Percentiles rank a stretch among this genome's conserved stretches.
These are phyloP conservation scores for Phocoena phocoena DNA, from an alignment of 2,113 vertebrate species.

Conservation along the genomic window DNA sequence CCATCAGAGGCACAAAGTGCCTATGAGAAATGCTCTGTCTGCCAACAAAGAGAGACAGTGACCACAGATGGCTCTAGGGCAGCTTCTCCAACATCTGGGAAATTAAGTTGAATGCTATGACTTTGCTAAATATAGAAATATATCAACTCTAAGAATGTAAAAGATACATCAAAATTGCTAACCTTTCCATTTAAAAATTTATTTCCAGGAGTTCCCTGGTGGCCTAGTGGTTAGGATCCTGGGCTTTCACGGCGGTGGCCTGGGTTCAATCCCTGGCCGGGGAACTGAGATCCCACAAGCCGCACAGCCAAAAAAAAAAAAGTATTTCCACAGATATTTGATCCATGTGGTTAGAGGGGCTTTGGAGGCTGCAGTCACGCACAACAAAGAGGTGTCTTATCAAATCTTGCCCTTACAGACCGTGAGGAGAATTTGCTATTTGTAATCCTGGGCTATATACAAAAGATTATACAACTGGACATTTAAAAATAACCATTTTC, in stretches of 20 bases:
- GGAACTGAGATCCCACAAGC: no score
- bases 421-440: not conserved
- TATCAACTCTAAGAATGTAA: not conserved
- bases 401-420: not conserved
- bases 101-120: not conserved
- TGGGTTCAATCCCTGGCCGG: no score
- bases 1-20: fast-evolving
- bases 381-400: not conserved
- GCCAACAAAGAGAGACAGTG: not conserved
- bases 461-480: not conserved
- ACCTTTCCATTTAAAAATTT: not conserved
- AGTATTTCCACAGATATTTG: not conserved
- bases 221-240: no score
- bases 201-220: not conserved
- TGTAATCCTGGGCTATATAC: no score
- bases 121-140: not conserved
- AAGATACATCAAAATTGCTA: not conserved
- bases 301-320: no score
- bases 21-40: fast-evolving
- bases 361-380: not conserved
- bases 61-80: not conserved
- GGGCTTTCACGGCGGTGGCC: no score
- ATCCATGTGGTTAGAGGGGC: not conserved
- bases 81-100: not conserved
- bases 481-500: not conserved